Evolutionary conservation across 2,113 vertebrate genomes (phyloP), one percentile per base, ranked within the genome.

Genomic region (Microtus ochrogaster): DNA sequence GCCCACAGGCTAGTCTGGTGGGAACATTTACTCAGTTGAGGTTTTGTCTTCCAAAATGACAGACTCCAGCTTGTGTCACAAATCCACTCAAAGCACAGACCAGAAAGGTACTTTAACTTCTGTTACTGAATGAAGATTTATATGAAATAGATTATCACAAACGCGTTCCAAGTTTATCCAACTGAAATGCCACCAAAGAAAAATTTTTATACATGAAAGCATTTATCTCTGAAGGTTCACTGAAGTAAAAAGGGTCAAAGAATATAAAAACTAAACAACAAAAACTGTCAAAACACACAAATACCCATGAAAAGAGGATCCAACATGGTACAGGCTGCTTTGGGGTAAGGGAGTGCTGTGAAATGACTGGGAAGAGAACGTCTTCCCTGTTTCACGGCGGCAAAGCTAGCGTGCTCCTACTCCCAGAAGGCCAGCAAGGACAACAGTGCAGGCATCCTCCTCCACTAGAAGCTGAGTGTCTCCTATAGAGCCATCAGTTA

Each of bases 71-170:
- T 61, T 82, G 6, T 39, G 12, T 82, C 22, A 41, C 55, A 82
- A 92, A 87, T 96, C 41, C 90, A 92, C 47, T 82, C 77, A 10
- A 82, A 89, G 26, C 7, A 76, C 61, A 94, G 72, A 55, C 73
- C 24, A 92, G 41, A 94, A 94, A 33, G 11, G 13, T 74, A 55
- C 22, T 81, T 77, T 68, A 96, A 89, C 30, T 74, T 94, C 41
- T 94, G 33, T 47, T 85, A 39, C 44, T 84, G 30, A 44, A 33
- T 84, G 24, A 91, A 95, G 44, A 82, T 77, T 17, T 79, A 13
- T 52, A 41, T 41, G 33, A 84, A 91, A 89, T 66, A 76, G 49
- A 79, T 77, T 70, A 93, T 83, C 17, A 63, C 81, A 5, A 92
- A 92, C 77, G 26, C 12, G 22, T 83, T 94, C 7, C 33, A 97